Base-by-base conservation (phyloP, 2,888 invertebrate species). In the Caenorhabditis sinica region DNA sequence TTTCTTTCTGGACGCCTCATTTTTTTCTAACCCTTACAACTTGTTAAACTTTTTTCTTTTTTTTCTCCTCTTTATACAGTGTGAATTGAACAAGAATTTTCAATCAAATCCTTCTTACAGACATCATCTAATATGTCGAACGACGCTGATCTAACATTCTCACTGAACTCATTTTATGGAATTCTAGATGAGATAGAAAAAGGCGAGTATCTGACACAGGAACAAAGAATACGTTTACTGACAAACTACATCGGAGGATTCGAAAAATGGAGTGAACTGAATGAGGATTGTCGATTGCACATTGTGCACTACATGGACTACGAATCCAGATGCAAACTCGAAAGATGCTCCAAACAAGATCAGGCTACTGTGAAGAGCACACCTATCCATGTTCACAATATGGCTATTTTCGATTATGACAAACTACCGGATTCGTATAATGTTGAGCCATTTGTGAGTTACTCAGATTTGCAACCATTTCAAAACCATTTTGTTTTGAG, bases 321-420 rank as follows among this genome's bases (percentile, higher is more conserved):
- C 30, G 17, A 45, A 45, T 17, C 45, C 17, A 49, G 36, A 60
- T 61, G 51, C 17, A 5, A 23, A 51, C 51, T 30, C 49, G 60
- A 43, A 36, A 40, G 58, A 17, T 73, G 73, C 23, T 73, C 73
- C 36, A 74, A 63, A 53, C 2, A 36, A 3, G 63, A 74, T 25
- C 30, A 63, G 17, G 36, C 2, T 6, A 20, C 63, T 9, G 51
- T 63, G 0, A 20, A 23, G 2, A 40, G 17, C n/a, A 63, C 60
- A 2, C 63, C 73, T 2, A 28, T 63, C 28, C 23, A 51, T n/a
- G 53, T 74, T 8, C 15, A 61, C 43, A 61, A n/a, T 60, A 33
- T 72, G 6, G 33, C 9, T 6, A 63, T 74, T 6, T 0, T 20
- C 0, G 63, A 74, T 9, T 51, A 33, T 5, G 61, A 72, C 1